Conservation (phyloP, 2,888 invertebrate species). For the Chironomus riparius region DNA sequence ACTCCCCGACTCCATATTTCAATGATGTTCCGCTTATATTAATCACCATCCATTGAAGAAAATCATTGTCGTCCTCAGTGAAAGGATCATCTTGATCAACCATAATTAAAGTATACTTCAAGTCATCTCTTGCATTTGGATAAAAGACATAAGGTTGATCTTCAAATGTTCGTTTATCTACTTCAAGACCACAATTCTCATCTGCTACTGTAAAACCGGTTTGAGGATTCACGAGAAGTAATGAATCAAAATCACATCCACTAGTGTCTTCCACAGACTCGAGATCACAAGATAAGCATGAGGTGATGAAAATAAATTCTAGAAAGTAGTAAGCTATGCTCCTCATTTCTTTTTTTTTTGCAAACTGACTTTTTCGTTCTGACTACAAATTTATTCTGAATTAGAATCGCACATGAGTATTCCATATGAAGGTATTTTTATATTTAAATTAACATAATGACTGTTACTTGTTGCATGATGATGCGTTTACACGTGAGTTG, state of each 20-base stretch:
- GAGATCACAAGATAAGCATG: neutral
- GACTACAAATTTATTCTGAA: slow-evolving; percentile 11
- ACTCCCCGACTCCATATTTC: slow-evolving; percentile 6
- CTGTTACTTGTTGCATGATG: slow-evolving; percentile 2
- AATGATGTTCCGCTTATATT: neutral
- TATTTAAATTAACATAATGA: slow-evolving; percentile 12
- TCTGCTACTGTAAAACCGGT: neutral
- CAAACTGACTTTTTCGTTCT: neutral
- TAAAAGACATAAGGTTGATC: slow-evolving; percentile 17
- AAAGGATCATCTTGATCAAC: neutral
- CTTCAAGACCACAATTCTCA: slow-evolving; percentile 11
- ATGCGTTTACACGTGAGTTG: slow-evolving; percentile 15
- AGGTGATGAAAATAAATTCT: neutral
- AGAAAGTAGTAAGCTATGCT: neutral
- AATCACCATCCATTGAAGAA: neutral
- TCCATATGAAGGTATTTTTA: neutral
- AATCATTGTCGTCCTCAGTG: neutral
- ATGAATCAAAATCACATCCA: slow-evolving; percentile 1
- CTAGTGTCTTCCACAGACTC: neutral
- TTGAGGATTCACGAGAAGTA: neutral
- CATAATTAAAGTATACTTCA: slow-evolving; percentile 16
- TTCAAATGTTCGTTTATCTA: slow-evolving; percentile 2
- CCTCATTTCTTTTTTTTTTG: no score
- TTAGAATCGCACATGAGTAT: neutral
- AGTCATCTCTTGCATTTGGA: neutral